Evolutionary conservation across 1,140 invertebrate genomes (phyloP).

Genomic region (Marisa cornuarietis): DNA sequence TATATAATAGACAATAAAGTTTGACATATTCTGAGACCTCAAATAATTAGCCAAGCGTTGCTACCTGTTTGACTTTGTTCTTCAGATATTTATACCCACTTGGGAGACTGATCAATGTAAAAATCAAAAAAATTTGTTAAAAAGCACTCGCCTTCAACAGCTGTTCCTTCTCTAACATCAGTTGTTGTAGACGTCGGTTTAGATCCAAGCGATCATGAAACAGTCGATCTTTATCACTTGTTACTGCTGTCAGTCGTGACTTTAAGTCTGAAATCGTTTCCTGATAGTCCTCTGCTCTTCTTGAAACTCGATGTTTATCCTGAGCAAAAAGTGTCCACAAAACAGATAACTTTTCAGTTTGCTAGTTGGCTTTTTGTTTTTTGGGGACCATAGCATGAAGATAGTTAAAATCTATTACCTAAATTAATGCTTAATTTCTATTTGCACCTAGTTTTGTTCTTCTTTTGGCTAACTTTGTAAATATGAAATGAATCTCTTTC

Average conservation of each 20-base stretch:
- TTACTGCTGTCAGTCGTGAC: slow-evolving; percentile 37
- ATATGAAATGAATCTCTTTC: too few species aligned
- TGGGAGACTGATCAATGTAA: too few species aligned
- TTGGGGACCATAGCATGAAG: too few species aligned
- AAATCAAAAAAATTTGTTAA: too few species aligned
- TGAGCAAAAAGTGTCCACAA: slow-evolving; percentile 19
- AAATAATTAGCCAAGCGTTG: too few species aligned
- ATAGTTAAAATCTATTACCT: too few species aligned
- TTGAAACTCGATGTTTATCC: slow-evolving; percentile 47
- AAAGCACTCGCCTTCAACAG: slow-evolving; percentile 44
- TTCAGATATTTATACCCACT: too few species aligned
- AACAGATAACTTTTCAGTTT: slow-evolving; percentile 6
- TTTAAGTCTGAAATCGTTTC: slow-evolving; percentile 49
- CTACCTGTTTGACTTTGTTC: too few species aligned
- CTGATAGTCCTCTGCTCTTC: slow-evolving; percentile 50
- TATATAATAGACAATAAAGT: not conserved
- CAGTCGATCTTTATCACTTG: slow-evolving; percentile 51
- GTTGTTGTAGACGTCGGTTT: slow-evolving; percentile 52
- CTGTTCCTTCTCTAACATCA: slow-evolving; percentile 56
- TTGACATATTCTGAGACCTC: not conserved
- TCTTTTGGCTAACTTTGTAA: too few species aligned
- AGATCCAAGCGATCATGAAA: slow-evolving; percentile 56
- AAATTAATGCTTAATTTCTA: too few species aligned
- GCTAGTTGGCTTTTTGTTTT: not conserved
- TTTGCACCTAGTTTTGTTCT: too few species aligned